These are phyloP conservation scores for Pissodes strobi DNA, from an alignment of 1,140 invertebrate genomes.

Conservation along the genomic window DNA sequence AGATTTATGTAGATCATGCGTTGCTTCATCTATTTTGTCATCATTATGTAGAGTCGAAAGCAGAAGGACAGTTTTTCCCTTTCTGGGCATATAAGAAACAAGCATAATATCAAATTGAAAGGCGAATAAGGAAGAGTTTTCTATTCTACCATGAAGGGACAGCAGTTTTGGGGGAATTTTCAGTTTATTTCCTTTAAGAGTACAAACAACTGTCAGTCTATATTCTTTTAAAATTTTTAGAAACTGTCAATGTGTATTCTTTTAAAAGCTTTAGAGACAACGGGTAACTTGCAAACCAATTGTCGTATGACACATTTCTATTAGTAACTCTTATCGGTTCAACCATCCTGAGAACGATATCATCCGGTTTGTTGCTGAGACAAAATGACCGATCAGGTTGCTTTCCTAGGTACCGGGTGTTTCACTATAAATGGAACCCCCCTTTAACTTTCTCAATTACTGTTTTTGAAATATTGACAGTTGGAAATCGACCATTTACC, in stretches of 20 bases:
- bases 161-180: slow-evolving; percentile 25
- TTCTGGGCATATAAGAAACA: slow-evolving; percentile 43
- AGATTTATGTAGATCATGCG: slow-evolving; percentile 13
- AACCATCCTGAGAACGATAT: slow-evolving; percentile 43
- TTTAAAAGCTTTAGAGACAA: slow-evolving; percentile 45
- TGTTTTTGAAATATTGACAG: too few species aligned
- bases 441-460: too few species aligned
- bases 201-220: slow-evolving; percentile 46
- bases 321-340: slow-evolving; percentile 31
- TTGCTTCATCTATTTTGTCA: slow-evolving; percentile 28
- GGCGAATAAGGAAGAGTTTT: slow-evolving; percentile 14
- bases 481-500: too few species aligned
- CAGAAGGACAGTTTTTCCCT: slow-evolving; percentile 42
- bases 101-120: slow-evolving; percentile 28
- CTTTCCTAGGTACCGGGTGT: slow-evolving; percentile 43
- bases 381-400: slow-evolving; percentile 44
- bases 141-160: neutral
- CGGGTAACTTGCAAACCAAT: slow-evolving; percentile 21
- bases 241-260: too few species aligned
- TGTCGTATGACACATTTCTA: slow-evolving; percentile 29
- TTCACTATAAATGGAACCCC: too few species aligned
- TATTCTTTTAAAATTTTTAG: slow-evolving; percentile 18
- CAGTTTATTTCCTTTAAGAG: slow-evolving; percentile 46
- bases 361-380: slow-evolving; percentile 31
- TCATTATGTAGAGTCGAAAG: slow-evolving; percentile 44